phyloP scores from a whole-genome alignment of 2,888 invertebrate species.

The Pogonocherus hispidulus region DNA sequence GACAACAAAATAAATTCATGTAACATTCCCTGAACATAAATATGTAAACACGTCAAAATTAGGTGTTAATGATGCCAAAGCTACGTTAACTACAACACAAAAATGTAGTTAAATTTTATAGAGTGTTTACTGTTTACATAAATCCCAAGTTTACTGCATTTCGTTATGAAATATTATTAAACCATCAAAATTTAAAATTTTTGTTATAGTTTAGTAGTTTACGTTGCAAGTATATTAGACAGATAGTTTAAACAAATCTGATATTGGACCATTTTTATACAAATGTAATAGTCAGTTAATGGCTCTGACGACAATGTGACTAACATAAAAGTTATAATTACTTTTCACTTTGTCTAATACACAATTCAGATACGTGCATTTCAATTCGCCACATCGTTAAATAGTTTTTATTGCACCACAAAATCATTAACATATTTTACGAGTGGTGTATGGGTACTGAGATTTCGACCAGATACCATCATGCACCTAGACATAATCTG shows the following conservation, averaged over 20 bases:
- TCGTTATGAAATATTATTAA: conserved; percentile 25
- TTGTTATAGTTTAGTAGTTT: background rate
- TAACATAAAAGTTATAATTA: background rate
- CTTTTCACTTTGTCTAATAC: too few species aligned
- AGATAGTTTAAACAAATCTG: background rate
- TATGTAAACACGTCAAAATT: conserved; percentile 26
- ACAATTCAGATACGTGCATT: too few species aligned
- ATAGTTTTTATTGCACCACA: too few species aligned
- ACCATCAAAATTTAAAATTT: conserved; percentile 5
- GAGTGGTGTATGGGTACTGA: too few species aligned
- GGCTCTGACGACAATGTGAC: background rate
- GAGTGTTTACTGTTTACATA: conserved; percentile 28
- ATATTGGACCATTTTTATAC: background rate
- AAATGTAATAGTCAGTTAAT: background rate
- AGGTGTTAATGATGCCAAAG: conserved; percentile 28
- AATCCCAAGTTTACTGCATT: conserved; percentile 21
- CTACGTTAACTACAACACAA: conserved; percentile 19
- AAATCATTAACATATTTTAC: too few species aligned
- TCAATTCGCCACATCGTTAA: too few species aligned
- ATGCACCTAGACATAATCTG: too few species aligned
- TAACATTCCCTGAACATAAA: conserved; percentile 24
- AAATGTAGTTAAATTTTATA: conserved; percentile 26
- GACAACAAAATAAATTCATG: conserved; percentile 18
- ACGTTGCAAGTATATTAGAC: background rate
- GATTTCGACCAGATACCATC: too few species aligned